Base-by-base conservation (phyloP, 2,797 vertebrate species). In the Microcaecilia unicolor region DNA sequence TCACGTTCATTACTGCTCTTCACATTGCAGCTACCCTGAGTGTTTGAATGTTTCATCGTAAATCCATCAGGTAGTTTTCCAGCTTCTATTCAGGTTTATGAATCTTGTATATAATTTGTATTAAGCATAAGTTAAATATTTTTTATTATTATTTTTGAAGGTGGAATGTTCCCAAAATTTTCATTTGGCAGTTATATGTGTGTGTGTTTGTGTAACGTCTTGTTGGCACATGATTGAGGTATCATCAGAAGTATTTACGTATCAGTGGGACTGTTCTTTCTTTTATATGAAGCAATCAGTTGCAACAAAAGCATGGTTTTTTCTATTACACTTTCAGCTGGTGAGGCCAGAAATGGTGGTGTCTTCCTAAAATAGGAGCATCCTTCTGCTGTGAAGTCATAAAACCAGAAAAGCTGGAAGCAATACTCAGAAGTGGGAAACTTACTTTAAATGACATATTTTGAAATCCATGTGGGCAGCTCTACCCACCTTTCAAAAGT, bases 61-160 rank as follows among this genome's bases (percentile, higher is more conserved):
- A 48, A 18, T 52, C 34, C 58, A 49, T 64, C 57, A 47, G 31
- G 56, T 60, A 52, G 41, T 37, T 42, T 69, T 70, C 66, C 63
- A 68, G 63, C 48, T 59, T 65, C 64, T 62, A 55, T 80, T 78
- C 64, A 70, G 65, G 72, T 74, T 64, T 60, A 48, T 59, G 48
- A 40, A 63, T 72, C 69, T 69, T 85, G 83, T 84, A 84, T 64
- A 83, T 83, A 85, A 70, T 67, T 73, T 84, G 74, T 82, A 81
- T 83, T 78, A 76, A 72, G 72, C 84, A 74, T 84, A 85, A 84
- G 76, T 82, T 85, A 85, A 82, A 69, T 79, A 63, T 51, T 34
- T 44, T 41, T 34, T 34, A 24, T 31, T 28, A 22, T 73, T 80
- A 76, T 78, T 65, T 73, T 70, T 41, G 8, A 61, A 68, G 63